These are phyloP conservation scores for Atta colombica DNA, from an alignment of 1,140 invertebrate species.

Conservation along the genomic window DNA sequence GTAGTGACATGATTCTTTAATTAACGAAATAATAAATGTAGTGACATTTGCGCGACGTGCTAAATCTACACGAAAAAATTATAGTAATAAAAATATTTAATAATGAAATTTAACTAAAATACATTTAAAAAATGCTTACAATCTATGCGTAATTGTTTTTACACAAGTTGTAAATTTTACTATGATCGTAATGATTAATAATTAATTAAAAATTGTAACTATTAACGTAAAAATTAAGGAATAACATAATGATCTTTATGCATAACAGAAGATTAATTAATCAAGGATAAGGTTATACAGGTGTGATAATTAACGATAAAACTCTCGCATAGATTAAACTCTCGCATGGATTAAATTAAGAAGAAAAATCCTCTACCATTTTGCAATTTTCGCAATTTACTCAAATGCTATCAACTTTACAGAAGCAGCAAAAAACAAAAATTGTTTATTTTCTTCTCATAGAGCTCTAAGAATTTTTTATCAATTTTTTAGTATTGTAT, in stretches of 20 bases:
- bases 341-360: no score
- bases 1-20: not conserved
- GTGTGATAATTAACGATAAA: no score
- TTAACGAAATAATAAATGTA: slow-evolving; percentile 7
- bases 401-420: no score
- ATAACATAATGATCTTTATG: not conserved
- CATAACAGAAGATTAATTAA: not conserved
- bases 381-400: no score
- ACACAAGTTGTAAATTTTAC: not conserved
- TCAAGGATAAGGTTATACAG: no score
- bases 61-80: not conserved
- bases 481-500: no score
- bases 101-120: not conserved
- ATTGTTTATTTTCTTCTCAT: no score
- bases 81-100: not conserved
- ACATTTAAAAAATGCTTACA: not conserved
- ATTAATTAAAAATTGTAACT: no score
- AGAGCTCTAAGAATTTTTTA: no score
- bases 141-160: not conserved
- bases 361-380: no score
- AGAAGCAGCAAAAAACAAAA: no score
- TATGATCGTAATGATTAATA: not conserved
- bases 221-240: not conserved
- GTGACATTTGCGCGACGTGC: not conserved
- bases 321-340: no score